Conservation (phyloP, 2,888 invertebrate genomes). For the Cataglyphis albicans region DNA sequence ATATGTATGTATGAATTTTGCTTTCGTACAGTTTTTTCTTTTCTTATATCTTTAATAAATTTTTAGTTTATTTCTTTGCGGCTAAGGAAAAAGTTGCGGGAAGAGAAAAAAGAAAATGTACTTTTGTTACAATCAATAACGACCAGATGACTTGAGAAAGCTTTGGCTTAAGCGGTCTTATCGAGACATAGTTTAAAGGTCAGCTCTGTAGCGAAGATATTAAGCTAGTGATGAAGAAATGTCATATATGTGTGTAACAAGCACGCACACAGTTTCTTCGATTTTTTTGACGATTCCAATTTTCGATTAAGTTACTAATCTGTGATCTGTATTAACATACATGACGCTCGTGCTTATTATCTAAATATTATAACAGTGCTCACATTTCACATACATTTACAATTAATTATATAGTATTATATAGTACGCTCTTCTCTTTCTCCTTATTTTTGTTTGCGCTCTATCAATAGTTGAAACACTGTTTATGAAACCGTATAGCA, state of each 20-base stretch:
- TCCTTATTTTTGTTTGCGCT: not conserved
- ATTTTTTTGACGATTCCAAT: slow-evolving; percentile 38
- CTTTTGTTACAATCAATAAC: slow-evolving; percentile 47
- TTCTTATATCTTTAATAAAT: not conserved
- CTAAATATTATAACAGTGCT: not conserved
- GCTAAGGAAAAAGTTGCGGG: not conserved
- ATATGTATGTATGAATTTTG: not conserved
- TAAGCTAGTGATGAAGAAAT: slow-evolving; percentile 68
- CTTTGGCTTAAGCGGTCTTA: slow-evolving; percentile 74
- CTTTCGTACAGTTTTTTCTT: not conserved
- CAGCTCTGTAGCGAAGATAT: slow-evolving; percentile 79
- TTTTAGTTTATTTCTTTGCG: slow-evolving; percentile 15
- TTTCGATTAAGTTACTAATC: not conserved
- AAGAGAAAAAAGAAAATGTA: slow-evolving; percentile 37
- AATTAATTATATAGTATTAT: not conserved
- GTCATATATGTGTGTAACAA: slow-evolving; percentile 54
- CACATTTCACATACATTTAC: not conserved
- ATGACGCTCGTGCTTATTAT: not conserved
- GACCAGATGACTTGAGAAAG: slow-evolving; percentile 65
- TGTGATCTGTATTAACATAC: not conserved
- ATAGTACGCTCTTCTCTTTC: not conserved
- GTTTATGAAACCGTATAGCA: not conserved
- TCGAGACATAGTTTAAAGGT: slow-evolving; percentile 82
- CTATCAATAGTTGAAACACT: not conserved
- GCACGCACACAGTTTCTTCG: slow-evolving; percentile 37